Base-by-base conservation (phyloP, 2,888 invertebrate genomes). In the Cybosia mesomella region DNA sequence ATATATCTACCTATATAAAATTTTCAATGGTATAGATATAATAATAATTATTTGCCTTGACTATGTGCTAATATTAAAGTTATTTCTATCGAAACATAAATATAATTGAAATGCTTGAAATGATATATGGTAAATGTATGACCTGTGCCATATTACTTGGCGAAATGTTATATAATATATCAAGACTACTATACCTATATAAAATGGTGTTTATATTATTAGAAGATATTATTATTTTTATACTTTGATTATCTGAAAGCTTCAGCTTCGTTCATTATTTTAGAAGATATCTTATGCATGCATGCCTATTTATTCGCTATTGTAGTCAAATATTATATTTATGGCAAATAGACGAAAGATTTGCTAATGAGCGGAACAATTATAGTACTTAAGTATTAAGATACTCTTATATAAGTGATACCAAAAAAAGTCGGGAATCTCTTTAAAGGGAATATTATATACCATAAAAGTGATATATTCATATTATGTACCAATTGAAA, bases 341-440 rank as follows among this genome's bases (percentile, higher is more conserved):
- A 8, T 60, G 80, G 66, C 73, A 73, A 71, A 66, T 53, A 80
- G 60, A 69, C 59, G 32, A 78, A 67, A 71, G 68, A 70, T 72
- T 68, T 66, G 78, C 76, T 80, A 73, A 39, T 65, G 58, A 70
- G 78, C 64, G 80, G 81, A 79, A 73, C 81, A 79, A 79, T 68
- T 72, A 68, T 64, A 24, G 54, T 22, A 55, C 54, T 54, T 55
- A 58, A 66, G 36, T 66, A 53, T 53, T 66, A 67, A 54, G 9
- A 32, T 49, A 43, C n/a, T n/a, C 22, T 55, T 24, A 10, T 61
- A 61, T 62, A 28, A 49, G 15, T 49, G 32, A 55, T 36, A 22
- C 55, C 22, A 55, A 54, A n/a, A n/a, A n/a, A n/a, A 55, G 11
- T 58, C 28, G 57, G n/a, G 15, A 64, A 62, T 54, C 32, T 63